Percentiles rank a stretch among this genome's conserved stretches.
phyloP scores from a whole-genome alignment of 2,797 vertebrate species.

The Argya squamiceps region DNA sequence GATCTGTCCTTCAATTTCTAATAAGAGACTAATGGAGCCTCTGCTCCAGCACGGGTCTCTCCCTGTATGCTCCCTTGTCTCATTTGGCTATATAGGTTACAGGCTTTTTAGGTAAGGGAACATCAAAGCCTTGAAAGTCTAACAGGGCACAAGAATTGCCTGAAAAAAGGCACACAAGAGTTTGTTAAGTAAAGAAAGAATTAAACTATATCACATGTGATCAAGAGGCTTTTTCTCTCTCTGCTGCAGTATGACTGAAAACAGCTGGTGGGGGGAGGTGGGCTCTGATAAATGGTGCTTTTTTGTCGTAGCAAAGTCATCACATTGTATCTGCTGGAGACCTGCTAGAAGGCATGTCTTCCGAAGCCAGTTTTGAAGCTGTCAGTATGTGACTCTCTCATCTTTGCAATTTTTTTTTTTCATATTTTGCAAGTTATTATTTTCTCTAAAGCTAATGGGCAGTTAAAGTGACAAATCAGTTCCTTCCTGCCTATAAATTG shows the following conservation, averaged over 20 bases:
- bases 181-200: neutral
- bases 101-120: neutral
- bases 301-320: neutral
- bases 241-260: neutral
- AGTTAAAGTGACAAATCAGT: neutral
- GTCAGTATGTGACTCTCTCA: neutral
- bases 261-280: rapidly evolving
- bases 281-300: neutral
- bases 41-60: neutral
- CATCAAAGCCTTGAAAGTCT: neutral
- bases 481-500: neutral
- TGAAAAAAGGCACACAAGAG: neutral
- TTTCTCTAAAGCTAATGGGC: neutral
- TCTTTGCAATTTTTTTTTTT: neutral
- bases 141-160: neutral
- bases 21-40: neutral
- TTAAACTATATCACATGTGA: neutral
- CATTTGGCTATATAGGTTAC: neutral
- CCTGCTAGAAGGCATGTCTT: neutral
- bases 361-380: neutral
- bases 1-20: neutral
- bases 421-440: neutral
- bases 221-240: neutral
- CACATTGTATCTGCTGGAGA: neutral
- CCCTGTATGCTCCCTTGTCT: neutral